Conservation (phyloP, 2,797 vertebrate species). For the Rhadinocentrus ornatus region DNA sequence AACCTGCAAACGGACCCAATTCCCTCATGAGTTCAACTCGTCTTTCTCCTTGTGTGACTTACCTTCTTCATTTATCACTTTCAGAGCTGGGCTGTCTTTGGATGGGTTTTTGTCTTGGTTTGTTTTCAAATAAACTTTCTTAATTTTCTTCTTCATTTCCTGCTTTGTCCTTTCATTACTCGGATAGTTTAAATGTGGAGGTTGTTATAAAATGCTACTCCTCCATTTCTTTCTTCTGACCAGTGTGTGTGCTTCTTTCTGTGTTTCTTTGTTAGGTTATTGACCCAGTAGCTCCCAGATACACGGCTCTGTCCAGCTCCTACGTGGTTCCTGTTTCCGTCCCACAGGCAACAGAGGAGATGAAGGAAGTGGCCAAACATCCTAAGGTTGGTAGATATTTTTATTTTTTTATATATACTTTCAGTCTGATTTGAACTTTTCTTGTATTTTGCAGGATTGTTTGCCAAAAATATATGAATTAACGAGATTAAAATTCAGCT, state of each 20-base stretch:
- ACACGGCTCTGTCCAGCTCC: slow-evolving; percentile 89
- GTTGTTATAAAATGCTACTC: neutral
- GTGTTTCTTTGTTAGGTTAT: slow-evolving; percentile 86
- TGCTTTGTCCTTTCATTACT: slow-evolving; percentile 45
- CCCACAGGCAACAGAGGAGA: slow-evolving; percentile 88
- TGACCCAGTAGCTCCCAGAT: slow-evolving; percentile 95
- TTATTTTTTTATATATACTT: too few relatives aligned
- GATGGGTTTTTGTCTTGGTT: slow-evolving; percentile 2
- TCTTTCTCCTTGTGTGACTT: slow-evolving; percentile 17
- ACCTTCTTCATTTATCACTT: slow-evolving; percentile 8
- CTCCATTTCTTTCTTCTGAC: slow-evolving; percentile 14
- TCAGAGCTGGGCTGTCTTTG: slow-evolving; percentile 3
- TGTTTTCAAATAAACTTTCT: neutral
- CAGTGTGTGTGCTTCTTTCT: slow-evolving; percentile 6
- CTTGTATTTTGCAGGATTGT: neutral
- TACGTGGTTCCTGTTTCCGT: slow-evolving; percentile 88
- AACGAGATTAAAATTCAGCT: too few relatives aligned
- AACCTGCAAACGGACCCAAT: slow-evolving; percentile 7
- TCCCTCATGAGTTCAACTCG: slow-evolving; percentile 15
- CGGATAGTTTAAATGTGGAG: slow-evolving; percentile 7
- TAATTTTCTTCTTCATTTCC: slow-evolving; percentile 33
- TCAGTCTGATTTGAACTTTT: too few relatives aligned
- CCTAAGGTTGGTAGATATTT: slow-evolving; percentile 87
- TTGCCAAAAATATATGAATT: too few relatives aligned
- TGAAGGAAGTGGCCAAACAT: slow-evolving; percentile 94